Evolutionary conservation across 2,888 invertebrate genomes (phyloP).

Genomic region (Plebejus melissa): DNA sequence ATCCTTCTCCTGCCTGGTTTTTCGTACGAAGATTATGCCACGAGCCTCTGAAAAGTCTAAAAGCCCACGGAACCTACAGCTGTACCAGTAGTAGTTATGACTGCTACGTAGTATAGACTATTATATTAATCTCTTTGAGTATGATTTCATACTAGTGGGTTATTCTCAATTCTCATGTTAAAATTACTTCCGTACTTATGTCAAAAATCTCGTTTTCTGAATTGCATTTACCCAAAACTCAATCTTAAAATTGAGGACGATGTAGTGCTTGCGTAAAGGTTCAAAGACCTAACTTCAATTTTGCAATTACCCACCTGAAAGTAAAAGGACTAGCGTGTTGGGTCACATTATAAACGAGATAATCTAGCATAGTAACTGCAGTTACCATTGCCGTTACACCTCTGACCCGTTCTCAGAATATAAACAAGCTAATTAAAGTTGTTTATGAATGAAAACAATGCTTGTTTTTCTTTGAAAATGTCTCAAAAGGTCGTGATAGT

Average conservation of each 20-base stretch:
- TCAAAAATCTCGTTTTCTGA: neutral
- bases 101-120: no score
- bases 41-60: no score
- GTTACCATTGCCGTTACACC: neutral
- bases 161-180: neutral
- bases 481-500: neutral
- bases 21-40: no score
- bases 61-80: no score
- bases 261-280: conserved; percentile 3
- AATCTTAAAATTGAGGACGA: conserved; percentile 5
- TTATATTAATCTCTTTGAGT: no score
- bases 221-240: neutral
- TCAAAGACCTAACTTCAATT: conserved; percentile 19
- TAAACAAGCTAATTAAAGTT: conserved; percentile 4
- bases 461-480: neutral
- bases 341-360: conserved; percentile 11
- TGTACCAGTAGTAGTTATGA: no score
- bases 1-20: no score
- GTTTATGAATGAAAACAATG: neutral
- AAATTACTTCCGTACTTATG: neutral
- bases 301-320: conserved; percentile 23
- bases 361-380: neutral
- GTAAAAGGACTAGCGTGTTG: conserved; percentile 24
- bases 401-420: conserved; percentile 5
- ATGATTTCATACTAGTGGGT: no score